Percentiles rank a stretch among this genome's conserved stretches.
phyloP scores from a whole-genome alignment of 1,140 invertebrate genomes.

The Akabosia matsudoensis region DNA sequence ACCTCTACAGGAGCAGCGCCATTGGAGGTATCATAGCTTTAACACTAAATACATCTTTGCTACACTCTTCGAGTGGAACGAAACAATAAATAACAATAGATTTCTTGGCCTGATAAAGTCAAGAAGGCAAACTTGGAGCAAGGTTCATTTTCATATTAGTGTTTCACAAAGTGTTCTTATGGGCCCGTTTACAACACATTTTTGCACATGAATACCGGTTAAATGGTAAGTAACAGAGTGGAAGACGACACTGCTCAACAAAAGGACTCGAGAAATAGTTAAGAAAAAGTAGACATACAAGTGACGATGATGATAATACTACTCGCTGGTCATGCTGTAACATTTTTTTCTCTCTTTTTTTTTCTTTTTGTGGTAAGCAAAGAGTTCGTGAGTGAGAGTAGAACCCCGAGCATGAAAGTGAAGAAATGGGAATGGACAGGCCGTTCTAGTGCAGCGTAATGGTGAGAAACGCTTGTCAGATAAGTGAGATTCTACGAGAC shows the following conservation, averaged over 20 bases:
- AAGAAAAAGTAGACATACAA: background rate
- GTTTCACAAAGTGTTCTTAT: background rate
- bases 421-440: background rate
- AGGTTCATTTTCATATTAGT: background rate
- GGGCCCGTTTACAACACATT: background rate
- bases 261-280: too few relatives aligned
- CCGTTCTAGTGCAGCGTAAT: background rate
- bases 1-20: background rate
- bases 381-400: background rate
- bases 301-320: background rate
- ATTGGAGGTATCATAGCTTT: too few relatives aligned
- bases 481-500: constrained; percentile 3
- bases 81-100: constrained; percentile 6
- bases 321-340: background rate
- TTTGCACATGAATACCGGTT: background rate
- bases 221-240: too few relatives aligned
- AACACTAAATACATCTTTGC: background rate
- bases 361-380: background rate
- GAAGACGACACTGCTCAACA: too few relatives aligned
- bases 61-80: background rate
- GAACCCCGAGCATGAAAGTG: background rate
- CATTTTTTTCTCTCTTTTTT: background rate
- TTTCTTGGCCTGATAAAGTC: background rate
- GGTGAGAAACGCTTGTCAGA: constrained; percentile 13
- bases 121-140: background rate